Evolutionary conservation across 2,888 invertebrate species (phyloP).

Genomic region (Chloroclystis v-ata): DNA sequence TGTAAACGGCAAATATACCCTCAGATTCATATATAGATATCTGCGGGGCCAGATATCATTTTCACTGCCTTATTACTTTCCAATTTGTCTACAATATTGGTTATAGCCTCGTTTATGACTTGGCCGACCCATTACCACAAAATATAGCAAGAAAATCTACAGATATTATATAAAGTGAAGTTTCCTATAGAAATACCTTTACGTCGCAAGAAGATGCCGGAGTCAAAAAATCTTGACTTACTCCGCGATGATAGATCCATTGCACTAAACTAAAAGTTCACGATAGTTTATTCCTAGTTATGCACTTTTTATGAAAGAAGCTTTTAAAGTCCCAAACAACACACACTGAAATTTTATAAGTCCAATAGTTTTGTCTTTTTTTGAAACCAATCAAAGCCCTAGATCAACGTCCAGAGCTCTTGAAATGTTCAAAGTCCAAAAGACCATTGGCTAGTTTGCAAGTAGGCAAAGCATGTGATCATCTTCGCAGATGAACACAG

Average conservation of each 20-base stretch:
- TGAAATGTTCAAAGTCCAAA: conserved; percentile 35
- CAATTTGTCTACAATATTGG: conserved; percentile 74
- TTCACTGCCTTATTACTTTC: conserved; percentile 77
- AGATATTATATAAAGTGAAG: conserved; percentile 29
- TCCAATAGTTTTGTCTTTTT: conserved; percentile 4
- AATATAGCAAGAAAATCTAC: conserved; percentile 20
- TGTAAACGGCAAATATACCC: conserved; percentile 60
- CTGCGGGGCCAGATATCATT: conserved; percentile 71
- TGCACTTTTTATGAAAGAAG: conserved; percentile 1
- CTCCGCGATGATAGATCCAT: conserved; percentile 74
- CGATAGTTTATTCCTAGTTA: conserved; percentile 22
- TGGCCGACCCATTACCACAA: conserved; percentile 48
- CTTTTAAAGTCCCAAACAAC: conserved; percentile 39
- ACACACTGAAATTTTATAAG: conserved; percentile 40
- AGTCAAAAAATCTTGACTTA: conserved; percentile 79
- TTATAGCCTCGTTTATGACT: conserved; percentile 69
- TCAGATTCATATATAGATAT: conserved; percentile 71
- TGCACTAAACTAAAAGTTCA: conserved; percentile 39
- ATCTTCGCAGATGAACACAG: conserved; percentile 77
- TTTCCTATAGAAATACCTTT: conserved; percentile 60
- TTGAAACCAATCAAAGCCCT: conserved; percentile 11
- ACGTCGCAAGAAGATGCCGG: conserved; percentile 73
- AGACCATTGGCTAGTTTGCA: conserved; percentile 60
- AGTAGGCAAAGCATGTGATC: conserved; percentile 72
- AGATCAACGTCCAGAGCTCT: conserved; percentile 19